A percentile compares a stretch with the other conserved stretches of the same genome.
These are phyloP conservation scores for Leptobrachium ailaonicum DNA, from an alignment of 2,113 vertebrate genomes.

Conservation along the genomic window DNA sequence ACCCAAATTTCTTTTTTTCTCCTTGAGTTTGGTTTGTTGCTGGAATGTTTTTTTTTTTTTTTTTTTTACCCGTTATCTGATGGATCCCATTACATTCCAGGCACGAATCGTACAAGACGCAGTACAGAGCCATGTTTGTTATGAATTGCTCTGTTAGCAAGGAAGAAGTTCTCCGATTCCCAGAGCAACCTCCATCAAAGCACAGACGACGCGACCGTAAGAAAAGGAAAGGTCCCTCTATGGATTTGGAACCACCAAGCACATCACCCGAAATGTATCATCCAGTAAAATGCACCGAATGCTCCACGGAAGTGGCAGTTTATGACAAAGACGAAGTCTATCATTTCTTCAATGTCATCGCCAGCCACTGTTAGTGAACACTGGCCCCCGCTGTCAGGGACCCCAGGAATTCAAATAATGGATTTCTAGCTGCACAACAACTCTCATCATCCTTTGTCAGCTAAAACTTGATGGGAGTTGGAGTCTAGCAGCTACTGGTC, in stretches of 20 bases:
- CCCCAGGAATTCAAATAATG: no score
- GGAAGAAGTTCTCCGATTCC: constrained; percentile 85
- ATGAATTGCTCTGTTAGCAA: constrained; percentile 92
- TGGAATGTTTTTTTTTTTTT: no score
- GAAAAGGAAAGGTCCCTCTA: constrained; percentile 61
- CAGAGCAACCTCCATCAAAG: constrained; percentile 60
- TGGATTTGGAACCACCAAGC: constrained; percentile 50
- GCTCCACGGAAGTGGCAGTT: constrained; percentile 90
- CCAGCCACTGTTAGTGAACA: constrained; percentile 81
- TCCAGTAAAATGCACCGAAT: constrained; percentile 87
- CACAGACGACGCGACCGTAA: constrained; percentile 66
- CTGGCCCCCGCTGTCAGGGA: no score
- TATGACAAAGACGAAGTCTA: constrained; percentile 95
- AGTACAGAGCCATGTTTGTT: constrained; percentile 97
- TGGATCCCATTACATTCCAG: constrained; percentile 63
- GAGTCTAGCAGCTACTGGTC: no score
- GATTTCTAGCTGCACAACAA: no score
- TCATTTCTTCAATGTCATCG: constrained; percentile 93
- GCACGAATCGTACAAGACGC: constrained; percentile 91
- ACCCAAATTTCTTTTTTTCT: no score
- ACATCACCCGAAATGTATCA: constrained; percentile 82
- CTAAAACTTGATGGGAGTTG: no score
- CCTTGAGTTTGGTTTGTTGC: no score
- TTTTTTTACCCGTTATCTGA: no score
- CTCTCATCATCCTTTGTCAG: no score